Conservation (phyloP, 2,888 invertebrate species). For the Fragum sueziense region DNA sequence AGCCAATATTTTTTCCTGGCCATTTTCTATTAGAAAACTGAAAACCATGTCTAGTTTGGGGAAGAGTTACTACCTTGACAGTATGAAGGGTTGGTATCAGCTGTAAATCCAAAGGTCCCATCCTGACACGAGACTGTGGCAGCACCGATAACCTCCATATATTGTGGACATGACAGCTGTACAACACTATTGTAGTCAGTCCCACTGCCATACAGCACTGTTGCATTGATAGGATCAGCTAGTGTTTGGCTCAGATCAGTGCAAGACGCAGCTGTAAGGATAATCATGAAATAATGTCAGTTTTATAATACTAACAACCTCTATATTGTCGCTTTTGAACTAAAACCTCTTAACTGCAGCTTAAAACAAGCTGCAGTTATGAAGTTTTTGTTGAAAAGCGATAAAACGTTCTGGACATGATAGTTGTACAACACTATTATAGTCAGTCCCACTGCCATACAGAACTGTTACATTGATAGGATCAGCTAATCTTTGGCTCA, state of each 20-base stretch:
- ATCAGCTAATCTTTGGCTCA: constrained; percentile 19
- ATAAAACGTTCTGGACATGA: too few relatives aligned
- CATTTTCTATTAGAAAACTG: too few relatives aligned
- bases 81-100: constrained; percentile 38
- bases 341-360: too few relatives aligned
- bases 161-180: constrained; percentile 55
- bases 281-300: too few relatives aligned
- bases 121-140: constrained; percentile 57
- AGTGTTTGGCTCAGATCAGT: constrained; percentile 19
- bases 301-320: too few relatives aligned
- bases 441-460: constrained; percentile 54
- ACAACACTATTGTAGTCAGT: constrained; percentile 62
- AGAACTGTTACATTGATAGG: constrained; percentile 37
- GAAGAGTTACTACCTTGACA: constrained; percentile 62
- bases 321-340: too few relatives aligned
- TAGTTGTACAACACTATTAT: constrained; percentile 63
- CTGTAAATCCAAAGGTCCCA: constrained; percentile 61
- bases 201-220: constrained; percentile 56
- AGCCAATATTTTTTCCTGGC: too few relatives aligned
- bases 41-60: too few relatives aligned
- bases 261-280: constrained; percentile 2
- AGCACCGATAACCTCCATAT: constrained; percentile 59
- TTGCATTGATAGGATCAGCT: constrained; percentile 23
- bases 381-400: too few relatives aligned
- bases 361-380: too few relatives aligned